These are phyloP conservation scores for Pipra filicauda DNA, from an alignment of 2,113 vertebrate genomes.

Conservation along the genomic window DNA sequence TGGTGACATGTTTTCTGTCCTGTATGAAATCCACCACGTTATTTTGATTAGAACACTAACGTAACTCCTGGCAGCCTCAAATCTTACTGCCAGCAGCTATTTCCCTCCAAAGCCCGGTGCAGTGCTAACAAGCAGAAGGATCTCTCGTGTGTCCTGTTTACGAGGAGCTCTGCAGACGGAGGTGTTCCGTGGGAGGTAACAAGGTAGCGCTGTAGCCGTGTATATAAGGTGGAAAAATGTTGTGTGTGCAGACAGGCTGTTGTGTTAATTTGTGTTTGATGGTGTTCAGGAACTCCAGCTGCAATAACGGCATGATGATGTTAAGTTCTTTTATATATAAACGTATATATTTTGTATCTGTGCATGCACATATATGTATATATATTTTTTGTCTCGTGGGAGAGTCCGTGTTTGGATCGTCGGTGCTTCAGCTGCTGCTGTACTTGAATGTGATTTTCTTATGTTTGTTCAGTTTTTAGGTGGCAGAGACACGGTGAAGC, in stretches of 20 bases:
- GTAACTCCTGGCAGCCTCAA: slow-evolving; percentile 11
- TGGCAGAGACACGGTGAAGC: slow-evolving; percentile 20
- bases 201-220: background rate
- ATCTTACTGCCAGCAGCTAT: background rate
- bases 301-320: background rate
- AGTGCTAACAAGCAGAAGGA: background rate
- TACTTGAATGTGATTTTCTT: accelerated
- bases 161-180: background rate
- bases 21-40: background rate
- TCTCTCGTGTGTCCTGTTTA: background rate
- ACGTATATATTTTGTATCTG: background rate
- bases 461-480: slow-evolving; percentile 4
- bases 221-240: background rate
- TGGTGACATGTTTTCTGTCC: slow-evolving; percentile 8
- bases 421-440: too few species aligned
- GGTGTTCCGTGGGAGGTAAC: slow-evolving; percentile 2
- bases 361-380: background rate
- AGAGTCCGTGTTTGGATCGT: background rate
- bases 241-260: background rate
- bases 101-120: background rate
- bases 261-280: background rate
- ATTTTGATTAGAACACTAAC: background rate
- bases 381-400: background rate
- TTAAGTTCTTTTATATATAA: background rate
- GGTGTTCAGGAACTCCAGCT: background rate